A percentile compares a stretch with the other conserved stretches of the same genome.
phyloP scores from a whole-genome alignment of 2,113 vertebrate genomes.

The Pelecanoides urinatrix region DNA sequence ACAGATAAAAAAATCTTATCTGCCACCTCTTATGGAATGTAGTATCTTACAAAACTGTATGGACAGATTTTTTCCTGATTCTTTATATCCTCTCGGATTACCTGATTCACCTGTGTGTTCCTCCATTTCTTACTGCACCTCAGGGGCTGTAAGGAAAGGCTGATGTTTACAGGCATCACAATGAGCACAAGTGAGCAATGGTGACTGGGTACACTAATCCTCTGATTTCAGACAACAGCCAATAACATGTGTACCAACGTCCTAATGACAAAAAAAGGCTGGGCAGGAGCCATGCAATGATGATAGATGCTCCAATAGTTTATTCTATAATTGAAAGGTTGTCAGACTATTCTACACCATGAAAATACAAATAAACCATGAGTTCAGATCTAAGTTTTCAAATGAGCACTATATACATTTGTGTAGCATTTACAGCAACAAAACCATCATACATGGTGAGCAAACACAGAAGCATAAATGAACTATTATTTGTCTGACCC shows the following conservation, averaged over 20 bases:
- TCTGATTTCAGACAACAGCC: neutral
- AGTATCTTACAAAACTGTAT: rapidly evolving
- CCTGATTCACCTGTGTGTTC: neutral
- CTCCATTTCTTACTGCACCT: neutral
- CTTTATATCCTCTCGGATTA: neutral
- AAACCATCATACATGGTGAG: neutral
- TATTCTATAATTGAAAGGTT: neutral
- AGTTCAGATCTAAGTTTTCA: neutral
- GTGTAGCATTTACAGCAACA: neutral
- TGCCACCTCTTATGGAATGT: neutral
- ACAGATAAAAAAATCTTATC: neutral
- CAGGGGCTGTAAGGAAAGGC: neutral
- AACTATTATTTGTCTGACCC: neutral
- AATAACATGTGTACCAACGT: neutral
- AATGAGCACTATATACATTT: neutral
- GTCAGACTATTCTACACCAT: neutral
- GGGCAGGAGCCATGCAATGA: neutral
- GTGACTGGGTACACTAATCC: neutral
- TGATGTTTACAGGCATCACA: neutral
- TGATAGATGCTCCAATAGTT: neutral
- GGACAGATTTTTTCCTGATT: neutral
- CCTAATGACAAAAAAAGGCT: neutral
- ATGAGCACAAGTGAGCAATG: neutral
- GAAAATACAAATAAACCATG: neutral
- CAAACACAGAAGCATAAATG: neutral